Base-by-base conservation (phyloP, 2,797 vertebrate genomes). In the Pseudomugil gertrudae region DNA sequence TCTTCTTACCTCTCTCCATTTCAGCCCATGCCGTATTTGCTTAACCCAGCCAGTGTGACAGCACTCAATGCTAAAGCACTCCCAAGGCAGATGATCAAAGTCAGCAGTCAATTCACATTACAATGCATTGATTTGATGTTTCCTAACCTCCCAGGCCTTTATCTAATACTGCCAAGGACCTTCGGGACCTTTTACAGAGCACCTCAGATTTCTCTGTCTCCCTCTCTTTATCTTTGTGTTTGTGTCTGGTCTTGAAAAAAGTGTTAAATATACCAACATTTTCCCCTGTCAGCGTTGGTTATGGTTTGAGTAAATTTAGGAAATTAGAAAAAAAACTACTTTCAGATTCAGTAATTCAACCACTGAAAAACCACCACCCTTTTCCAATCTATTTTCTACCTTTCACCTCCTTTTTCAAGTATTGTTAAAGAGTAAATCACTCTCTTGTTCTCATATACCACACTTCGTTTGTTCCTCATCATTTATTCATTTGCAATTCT, bases 91-190 rank as follows among this genome's bases (percentile, higher is more conserved):
- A 91, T 92, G 93, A 95, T 94, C 92, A 94, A 94, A 94, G 93
- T 93, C 92, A 91, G 90, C 91, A 93, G 93, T 95, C 93, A 92
- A 92, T 95, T 93, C 91, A 88, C 87, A 93, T 95, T 93, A 94
- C 92, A 92, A 92, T 92, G 87, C 89, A 92, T 90, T 91, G 90
- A 94, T 93, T 90, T 94, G 92, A 94, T 91, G 90, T 89, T 93
- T 94, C 92, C 92, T 90, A 90, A 90, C 92, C 92, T 92, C 90
- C 84, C 87, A 89, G 90, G 90, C 88, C 93, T 93, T 91, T 90
- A 87, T 91, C 90, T 91, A 92, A 90, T 84, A 84, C 90, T 89
- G 91, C 89, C 90, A 90, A 90, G 90, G 87, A 87, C 91, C 91
- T 92, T 84, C 78, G 83, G 90, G 87, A 90, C 89, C 91, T 87